These are phyloP conservation scores for Globia sparganii DNA, from an alignment of 2,888 invertebrate species.

Conservation along the genomic window DNA sequence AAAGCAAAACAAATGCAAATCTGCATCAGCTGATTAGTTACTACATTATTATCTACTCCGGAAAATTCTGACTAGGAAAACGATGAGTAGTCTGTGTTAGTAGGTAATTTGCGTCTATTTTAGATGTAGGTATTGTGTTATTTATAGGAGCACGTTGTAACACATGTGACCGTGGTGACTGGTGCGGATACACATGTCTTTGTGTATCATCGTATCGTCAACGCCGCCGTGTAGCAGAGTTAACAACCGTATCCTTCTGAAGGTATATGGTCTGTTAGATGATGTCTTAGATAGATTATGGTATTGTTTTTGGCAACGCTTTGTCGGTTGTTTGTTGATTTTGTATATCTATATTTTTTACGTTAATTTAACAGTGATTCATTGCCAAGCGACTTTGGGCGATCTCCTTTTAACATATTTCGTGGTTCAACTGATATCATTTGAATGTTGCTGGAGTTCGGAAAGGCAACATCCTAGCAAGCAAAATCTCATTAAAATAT, in stretches of 20 bases:
- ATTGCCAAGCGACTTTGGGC: too few relatives aligned
- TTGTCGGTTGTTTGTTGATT: conserved; percentile 10
- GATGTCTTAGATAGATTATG: conserved; percentile 15
- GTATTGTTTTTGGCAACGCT: conserved; percentile 29
- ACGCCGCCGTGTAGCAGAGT: conserved; percentile 16
- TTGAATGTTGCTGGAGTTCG: not conserved
- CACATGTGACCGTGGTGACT: conserved; percentile 45
- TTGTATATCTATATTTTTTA: not conserved
- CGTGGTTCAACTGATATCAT: not conserved
- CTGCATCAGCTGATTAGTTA: conserved; percentile 15
- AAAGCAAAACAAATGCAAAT: not conserved
- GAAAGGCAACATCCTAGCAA: not conserved
- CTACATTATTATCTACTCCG: conserved; percentile 40
- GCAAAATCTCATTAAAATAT: not conserved
- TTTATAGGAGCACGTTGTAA: conserved; percentile 50
- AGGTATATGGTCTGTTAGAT: conserved; percentile 23
- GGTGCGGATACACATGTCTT: conserved; percentile 39
- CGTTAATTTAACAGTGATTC: not conserved
- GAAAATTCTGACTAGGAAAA: conserved; percentile 47
- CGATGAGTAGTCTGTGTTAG: conserved; percentile 29
- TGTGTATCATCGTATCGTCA: conserved; percentile 20
- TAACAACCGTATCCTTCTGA: conserved; percentile 43
- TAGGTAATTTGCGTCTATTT: conserved; percentile 52
- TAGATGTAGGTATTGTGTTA: conserved; percentile 43
- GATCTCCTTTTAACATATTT: not conserved